Percentiles rank a stretch among this genome's conserved stretches.
Conservation (phyloP, 1,140 invertebrate species). For the Brachionus angularis region DNA sequence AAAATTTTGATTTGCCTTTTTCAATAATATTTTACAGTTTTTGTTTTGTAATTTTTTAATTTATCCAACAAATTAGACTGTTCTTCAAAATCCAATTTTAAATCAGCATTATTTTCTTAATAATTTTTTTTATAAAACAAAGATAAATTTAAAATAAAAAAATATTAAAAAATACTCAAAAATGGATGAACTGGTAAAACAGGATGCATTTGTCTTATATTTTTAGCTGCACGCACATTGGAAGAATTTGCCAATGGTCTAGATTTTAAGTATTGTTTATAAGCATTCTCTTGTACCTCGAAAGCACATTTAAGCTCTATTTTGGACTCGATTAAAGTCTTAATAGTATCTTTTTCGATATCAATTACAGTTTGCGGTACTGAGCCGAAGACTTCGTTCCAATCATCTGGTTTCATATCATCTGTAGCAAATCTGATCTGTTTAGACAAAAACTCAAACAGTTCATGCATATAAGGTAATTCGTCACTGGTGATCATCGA, state of each 20-base stretch:
- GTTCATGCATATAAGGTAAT: constrained; percentile 81
- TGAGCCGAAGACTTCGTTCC: constrained; percentile 38
- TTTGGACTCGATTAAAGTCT: not conserved
- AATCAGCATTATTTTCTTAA: constrained; percentile 8
- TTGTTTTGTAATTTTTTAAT: constrained; percentile 35
- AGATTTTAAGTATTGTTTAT: constrained; percentile 43
- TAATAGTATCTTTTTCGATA: constrained; percentile 33
- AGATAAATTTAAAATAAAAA: not conserved
- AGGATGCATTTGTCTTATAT: constrained; percentile 3
- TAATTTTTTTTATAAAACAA: not conserved
- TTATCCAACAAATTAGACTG: constrained; percentile 15
- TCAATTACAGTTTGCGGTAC: constrained; percentile 37
- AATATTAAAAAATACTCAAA: not conserved
- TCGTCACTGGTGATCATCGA: constrained; percentile 85
- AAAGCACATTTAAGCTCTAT: constrained; percentile 41
- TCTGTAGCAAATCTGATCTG: constrained; percentile 28
- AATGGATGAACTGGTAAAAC: constrained; percentile 22
- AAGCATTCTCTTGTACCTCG: constrained; percentile 42
- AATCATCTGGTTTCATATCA: constrained; percentile 23
- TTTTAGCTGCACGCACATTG: constrained; percentile 34
- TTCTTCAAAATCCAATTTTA: not conserved
- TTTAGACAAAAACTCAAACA: constrained; percentile 62
- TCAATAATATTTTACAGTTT: not conserved
- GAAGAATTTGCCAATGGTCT: not conserved
- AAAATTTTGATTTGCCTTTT: not conserved